phyloP scores from a whole-genome alignment of 2,888 invertebrate genomes.

The Pelosia muscerda region DNA sequence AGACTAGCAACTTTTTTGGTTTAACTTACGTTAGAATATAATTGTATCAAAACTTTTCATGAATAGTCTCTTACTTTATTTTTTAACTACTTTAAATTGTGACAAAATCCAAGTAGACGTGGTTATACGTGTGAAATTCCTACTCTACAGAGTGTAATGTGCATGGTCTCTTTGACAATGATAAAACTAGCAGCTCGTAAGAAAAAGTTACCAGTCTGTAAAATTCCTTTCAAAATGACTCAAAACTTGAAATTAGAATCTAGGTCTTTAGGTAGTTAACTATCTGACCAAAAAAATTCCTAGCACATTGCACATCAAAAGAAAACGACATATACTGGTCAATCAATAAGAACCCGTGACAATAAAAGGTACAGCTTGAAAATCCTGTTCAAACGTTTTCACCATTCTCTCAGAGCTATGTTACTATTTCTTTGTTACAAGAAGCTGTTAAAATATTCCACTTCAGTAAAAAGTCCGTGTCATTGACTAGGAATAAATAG shows the following conservation, averaged over 20 bases:
- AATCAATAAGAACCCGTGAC: background rate
- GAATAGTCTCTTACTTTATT: background rate
- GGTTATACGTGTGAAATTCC: background rate
- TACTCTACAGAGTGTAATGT: background rate
- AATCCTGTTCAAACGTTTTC: background rate
- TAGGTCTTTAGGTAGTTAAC: background rate
- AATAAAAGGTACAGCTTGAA: background rate
- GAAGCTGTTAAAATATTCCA: background rate
- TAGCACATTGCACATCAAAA: background rate
- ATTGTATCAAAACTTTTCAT: background rate
- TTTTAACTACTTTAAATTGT: background rate
- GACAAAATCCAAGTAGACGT: no score
- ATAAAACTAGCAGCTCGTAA: background rate
- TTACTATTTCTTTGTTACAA: background rate
- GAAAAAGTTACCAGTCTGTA: constrained; percentile 16
- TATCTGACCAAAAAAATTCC: no score
- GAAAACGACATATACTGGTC: no score
- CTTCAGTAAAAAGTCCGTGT: background rate
- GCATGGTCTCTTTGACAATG: background rate
- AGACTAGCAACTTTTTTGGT: constrained; percentile 20
- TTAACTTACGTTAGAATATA: background rate
- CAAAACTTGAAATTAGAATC: background rate
- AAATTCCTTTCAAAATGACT: background rate
- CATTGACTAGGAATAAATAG: constrained; percentile 20
- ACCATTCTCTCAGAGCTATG: background rate